A percentile compares a stretch with the other conserved stretches of the same genome.
These are phyloP conservation scores for Leucania comma DNA, from an alignment of 2,888 invertebrate species.

Conservation along the genomic window DNA sequence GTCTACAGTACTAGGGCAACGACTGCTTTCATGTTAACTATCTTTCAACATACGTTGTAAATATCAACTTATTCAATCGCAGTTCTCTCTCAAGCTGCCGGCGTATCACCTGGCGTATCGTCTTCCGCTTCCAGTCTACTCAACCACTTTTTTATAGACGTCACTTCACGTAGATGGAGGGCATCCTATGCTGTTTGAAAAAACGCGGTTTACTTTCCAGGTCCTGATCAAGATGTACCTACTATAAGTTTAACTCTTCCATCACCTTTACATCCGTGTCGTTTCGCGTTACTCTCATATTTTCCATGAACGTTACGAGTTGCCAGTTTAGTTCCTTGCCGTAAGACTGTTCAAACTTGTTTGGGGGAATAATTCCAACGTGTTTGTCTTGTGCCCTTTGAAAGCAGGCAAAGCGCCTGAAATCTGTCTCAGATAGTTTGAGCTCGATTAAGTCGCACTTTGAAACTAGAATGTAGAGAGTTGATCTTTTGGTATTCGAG, in stretches of 20 bases:
- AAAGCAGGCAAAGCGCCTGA: slow-evolving; percentile 25
- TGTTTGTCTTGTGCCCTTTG: slow-evolving; percentile 56
- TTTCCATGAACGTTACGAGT: slow-evolving; percentile 58
- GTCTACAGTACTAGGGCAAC: too few relatives aligned
- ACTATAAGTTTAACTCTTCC: slow-evolving; percentile 1
- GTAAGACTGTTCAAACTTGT: slow-evolving; percentile 56
- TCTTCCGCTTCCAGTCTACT: too few relatives aligned
- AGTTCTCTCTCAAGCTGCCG: too few relatives aligned
- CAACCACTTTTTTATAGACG: too few relatives aligned
- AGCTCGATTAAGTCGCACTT: slow-evolving; percentile 6
- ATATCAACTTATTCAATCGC: too few relatives aligned
- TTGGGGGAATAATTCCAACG: slow-evolving; percentile 49
- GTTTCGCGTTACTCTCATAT: slow-evolving; percentile 49
- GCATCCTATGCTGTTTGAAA: too few relatives aligned
- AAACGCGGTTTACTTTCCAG: too few relatives aligned
- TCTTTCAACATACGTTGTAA: too few relatives aligned
- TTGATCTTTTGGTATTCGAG: neutral
- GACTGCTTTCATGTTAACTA: too few relatives aligned
- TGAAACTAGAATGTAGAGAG: slow-evolving; percentile 3
- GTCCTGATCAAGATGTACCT: neutral
- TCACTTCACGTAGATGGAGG: too few relatives aligned
- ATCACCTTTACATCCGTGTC: slow-evolving; percentile 19
- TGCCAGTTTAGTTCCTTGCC: slow-evolving; percentile 37
- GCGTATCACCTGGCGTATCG: too few relatives aligned
- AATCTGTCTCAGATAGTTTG: slow-evolving; percentile 33